A percentile compares a stretch with the other conserved stretches of the same genome.
These are phyloP conservation scores for Nebria brevicollis DNA, from an alignment of 2,888 invertebrate species.

Conservation along the genomic window DNA sequence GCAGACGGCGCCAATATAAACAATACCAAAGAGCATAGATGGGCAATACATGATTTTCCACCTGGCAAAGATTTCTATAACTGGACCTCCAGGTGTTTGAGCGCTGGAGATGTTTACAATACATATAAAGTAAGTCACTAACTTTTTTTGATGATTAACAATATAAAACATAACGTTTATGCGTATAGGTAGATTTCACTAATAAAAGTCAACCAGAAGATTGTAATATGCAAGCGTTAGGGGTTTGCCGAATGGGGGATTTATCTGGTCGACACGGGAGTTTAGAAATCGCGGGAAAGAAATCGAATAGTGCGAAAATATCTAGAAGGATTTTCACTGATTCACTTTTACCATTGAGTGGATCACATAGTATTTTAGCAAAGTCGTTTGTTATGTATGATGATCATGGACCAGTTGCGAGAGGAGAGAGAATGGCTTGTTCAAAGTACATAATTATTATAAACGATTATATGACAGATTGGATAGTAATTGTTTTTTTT, in stretches of 20 bases:
- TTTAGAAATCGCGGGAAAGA: conserved; percentile 80
- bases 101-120: conserved; percentile 80
- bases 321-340: conserved; percentile 85
- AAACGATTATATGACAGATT: too few species aligned
- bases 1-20: conserved; percentile 85
- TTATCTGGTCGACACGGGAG: conserved; percentile 76
- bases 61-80: conserved; percentile 91
- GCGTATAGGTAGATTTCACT: conserved; percentile 68
- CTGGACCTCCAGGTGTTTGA: conserved; percentile 87
- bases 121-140: conserved; percentile 75
- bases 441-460: conserved; percentile 71
- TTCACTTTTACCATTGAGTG: conserved; percentile 77
- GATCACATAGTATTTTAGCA: conserved; percentile 78
- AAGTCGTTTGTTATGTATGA: conserved; percentile 88
- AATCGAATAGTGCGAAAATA: conserved; percentile 70
- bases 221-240: conserved; percentile 69
- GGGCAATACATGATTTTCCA: conserved; percentile 83
- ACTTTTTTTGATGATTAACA: too few species aligned
- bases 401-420: conserved; percentile 85
- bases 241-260: conserved; percentile 81
- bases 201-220: conserved; percentile 68
- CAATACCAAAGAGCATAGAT: conserved; percentile 79
- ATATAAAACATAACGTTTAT: background rate
- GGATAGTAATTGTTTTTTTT: conserved; percentile 40
- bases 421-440: conserved; percentile 90